Evolutionary conservation across 1,140 invertebrate species (phyloP), one percentile per base, ranked within the genome.

Genomic region (Melipona quadrifasciata): DNA sequence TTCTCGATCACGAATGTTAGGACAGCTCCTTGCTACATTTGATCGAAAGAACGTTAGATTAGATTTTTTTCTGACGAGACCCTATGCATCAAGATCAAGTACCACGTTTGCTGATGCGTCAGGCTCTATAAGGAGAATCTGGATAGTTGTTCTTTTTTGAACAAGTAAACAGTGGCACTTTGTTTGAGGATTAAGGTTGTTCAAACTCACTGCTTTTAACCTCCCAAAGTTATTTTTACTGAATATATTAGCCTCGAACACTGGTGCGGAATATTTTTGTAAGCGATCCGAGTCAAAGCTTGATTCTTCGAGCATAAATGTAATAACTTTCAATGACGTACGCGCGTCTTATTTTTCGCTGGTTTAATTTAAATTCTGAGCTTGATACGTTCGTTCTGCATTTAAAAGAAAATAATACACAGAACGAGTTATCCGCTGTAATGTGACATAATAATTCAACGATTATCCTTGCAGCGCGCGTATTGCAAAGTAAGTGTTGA

Each of bases 181-280:
- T 65, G 64, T 65, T 65, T 65, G 64, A 31, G 27, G 27, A 65
- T 65, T 65, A 65, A 27, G 16, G 64, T 65, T 31, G 64, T 65
- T 65, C 64, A 31, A 65, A n/a, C 16, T 27, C 27, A 4, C 27
- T 65, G 64, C n/a, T 65, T 14, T 65, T 65, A 65, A 65, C 64
- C 6, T 17, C 12, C 64, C 16, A 6, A 12, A 31, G 6, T 27
- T 65, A 65, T 65, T 65, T 65, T 65, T 65, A 16, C 6, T 27
- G 64, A 65, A 65, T 65, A 65, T 65, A 65, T 65, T 65, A 65
- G n/a, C 31, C 64, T 65, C 17, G 64, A 31, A 65, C n/a, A 27
- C n/a, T 65, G 64, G n/a, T 65, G 5, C 1, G n/a, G 27, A 65
- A 31, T 65, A 31, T 65, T 65, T 65, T 65, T 27, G 16, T 1